Base-by-base conservation (phyloP, 2,113 vertebrate genomes). In the Calidris pygmaea region DNA sequence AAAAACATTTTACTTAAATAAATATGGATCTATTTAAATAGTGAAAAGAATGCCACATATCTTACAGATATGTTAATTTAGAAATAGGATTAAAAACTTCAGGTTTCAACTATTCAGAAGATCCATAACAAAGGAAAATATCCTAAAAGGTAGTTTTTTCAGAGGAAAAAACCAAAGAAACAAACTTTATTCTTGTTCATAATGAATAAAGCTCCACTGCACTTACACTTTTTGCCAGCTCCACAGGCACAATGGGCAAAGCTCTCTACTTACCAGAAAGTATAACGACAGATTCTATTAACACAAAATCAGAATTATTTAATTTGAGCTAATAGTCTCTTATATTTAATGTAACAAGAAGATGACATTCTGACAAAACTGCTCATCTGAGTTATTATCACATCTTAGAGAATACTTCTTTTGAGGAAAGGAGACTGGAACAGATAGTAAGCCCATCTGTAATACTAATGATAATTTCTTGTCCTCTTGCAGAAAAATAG, bases 11-110 rank as follows among this genome's bases (percentile, higher is more conserved):
- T 66, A 87, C 27, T 83, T 80, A 68, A 95, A 95, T 95, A 94
- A 93, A 91, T 85, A 93, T 27, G 20, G 9, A 66, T 79, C 32
- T 85, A 48, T 74, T 94, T 86, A 95, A 92, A 94, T 79, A 88
- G 39, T 58, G 9, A 92, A 75, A 91, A 55, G 30, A 80, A 74
- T 23, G 23, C 11, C 17, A 48, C 14, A 3, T 78, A 84, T 79
- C 35, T 85, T 89, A 94, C 32, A 92, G 43, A 39, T 50, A 45
- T 2, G 6, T 79, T 87, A 73, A 88, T 87, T 89, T 70, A 87
- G 60, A 89, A 77, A 71, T 3, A 86, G 32, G 26, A 81, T 19
- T 75, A 55, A 80, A 43, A 87, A 74, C 11, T 37, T 94, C 34
- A 47, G 19, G 17, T 67, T 89, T 94, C 45, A 85, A n/a, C 30